A percentile compares a stretch with the other conserved stretches of the same genome.
These are phyloP conservation scores for Philopotamus ludificatus DNA, from an alignment of 1,140 invertebrate genomes.

Conservation along the genomic window DNA sequence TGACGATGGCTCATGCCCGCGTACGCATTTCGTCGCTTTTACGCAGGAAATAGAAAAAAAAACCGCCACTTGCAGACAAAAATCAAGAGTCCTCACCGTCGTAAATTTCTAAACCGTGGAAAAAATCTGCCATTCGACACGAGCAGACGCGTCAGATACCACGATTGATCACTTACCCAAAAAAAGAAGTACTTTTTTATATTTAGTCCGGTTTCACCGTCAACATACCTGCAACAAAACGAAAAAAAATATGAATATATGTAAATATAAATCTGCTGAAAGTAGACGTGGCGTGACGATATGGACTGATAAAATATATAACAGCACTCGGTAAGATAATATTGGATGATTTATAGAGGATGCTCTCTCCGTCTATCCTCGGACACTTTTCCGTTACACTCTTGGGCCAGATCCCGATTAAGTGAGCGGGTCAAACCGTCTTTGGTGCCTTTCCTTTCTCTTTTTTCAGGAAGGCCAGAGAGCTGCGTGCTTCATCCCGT, in stretches of 20 bases:
- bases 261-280: background rate
- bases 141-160: too few relatives aligned
- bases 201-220: background rate
- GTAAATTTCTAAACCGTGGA: background rate
- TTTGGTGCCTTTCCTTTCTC: background rate
- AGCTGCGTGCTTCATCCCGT: slow-evolving; percentile 11
- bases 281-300: background rate
- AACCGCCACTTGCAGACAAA: too few relatives aligned
- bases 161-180: background rate
- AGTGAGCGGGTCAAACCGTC: background rate
- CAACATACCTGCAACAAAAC: slow-evolving; percentile 13
- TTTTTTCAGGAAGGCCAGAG: background rate
- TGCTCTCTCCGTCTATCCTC: slow-evolving; percentile 14
- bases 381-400: background rate
- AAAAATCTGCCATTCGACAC: too few relatives aligned
- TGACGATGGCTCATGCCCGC: background rate
- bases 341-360: slow-evolving; percentile 7
- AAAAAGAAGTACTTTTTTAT: background rate
- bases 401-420: background rate
- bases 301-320: background rate
- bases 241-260: background rate
- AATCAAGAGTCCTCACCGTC: too few relatives aligned
- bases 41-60: slow-evolving; percentile 2
- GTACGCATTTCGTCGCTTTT: background rate
- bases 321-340: background rate